These are phyloP conservation scores for Halcyon leucocephala DNA, from an alignment of 2,797 vertebrate genomes.

Conservation along the genomic window DNA sequence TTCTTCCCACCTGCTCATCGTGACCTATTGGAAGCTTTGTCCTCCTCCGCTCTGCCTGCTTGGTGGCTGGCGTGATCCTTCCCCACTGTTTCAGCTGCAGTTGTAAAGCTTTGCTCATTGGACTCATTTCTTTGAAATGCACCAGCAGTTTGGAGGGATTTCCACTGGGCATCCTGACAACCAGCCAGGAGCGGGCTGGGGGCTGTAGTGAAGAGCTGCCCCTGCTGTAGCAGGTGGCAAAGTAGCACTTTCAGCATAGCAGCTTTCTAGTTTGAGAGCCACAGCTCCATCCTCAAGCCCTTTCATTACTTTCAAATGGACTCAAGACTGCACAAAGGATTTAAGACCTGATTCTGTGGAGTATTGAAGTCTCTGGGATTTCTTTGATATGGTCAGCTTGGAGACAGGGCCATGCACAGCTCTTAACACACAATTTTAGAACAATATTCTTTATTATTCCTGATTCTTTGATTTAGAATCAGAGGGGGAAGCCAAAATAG, in stretches of 20 bases:
- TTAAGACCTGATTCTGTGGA: not conserved
- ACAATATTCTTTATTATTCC: not conserved
- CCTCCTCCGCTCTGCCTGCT: not conserved
- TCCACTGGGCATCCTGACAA: not conserved
- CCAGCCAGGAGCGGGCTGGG: not conserved
- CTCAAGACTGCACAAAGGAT: not conserved
- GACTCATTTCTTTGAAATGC: not conserved
- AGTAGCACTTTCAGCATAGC: not conserved
- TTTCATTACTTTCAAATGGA: not conserved
- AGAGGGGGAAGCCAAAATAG: not conserved
- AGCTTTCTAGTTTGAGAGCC: not conserved
- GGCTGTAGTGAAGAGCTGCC: not conserved
- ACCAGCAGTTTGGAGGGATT: not conserved
- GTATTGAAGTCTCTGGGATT: not conserved
- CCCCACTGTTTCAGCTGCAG: not conserved
- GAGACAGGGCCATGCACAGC: not conserved
- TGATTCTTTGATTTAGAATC: not conserved
- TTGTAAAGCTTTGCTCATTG: not conserved
- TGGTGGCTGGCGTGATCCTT: not conserved
- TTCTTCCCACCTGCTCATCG: not conserved
- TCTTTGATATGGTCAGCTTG: not conserved
- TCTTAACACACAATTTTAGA: not conserved
- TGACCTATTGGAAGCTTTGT: not conserved
- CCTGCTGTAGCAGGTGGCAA: not conserved
- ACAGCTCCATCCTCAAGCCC: not conserved